Evolutionary conservation across 1,140 invertebrate species (phyloP).

Genomic region (Marisa cornuarietis): DNA sequence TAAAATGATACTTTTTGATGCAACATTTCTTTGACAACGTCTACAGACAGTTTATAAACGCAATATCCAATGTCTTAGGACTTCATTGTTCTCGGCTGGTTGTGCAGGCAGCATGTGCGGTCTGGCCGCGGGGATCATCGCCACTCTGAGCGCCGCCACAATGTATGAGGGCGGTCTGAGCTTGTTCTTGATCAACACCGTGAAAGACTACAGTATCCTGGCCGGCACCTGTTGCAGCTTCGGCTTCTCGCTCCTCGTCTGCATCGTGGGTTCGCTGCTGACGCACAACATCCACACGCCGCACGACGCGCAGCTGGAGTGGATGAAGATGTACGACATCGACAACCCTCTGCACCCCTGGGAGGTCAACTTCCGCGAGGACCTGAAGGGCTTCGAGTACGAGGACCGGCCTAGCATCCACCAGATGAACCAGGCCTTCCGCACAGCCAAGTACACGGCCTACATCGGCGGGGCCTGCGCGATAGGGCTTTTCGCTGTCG

Average conservation of each 20-base stretch:
- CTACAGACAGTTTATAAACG: too few species aligned
- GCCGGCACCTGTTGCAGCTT: constrained; percentile 64
- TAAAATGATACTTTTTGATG: too few species aligned
- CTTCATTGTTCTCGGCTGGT: neutral
- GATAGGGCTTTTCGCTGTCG: constrained; percentile 55
- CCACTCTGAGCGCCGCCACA: constrained; percentile 59
- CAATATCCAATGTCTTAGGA: too few species aligned
- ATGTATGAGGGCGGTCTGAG: constrained; percentile 59
- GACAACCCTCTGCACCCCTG: constrained; percentile 67
- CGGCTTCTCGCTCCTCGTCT: constrained; percentile 54
- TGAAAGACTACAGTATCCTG: constrained; percentile 62
- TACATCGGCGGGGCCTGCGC: constrained; percentile 52
- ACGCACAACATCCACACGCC: constrained; percentile 48
- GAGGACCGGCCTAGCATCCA: constrained; percentile 59
- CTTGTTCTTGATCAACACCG: constrained; percentile 63
- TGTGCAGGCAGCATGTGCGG: constrained; percentile 62
- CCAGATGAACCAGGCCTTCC: constrained; percentile 58
- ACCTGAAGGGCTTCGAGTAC: constrained; percentile 55
- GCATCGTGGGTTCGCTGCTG: constrained; percentile 59
- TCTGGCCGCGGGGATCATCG: constrained; percentile 55
- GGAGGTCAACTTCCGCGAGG: constrained; percentile 62
- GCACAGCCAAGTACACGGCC: constrained; percentile 54
- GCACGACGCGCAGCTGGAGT: constrained; percentile 54
- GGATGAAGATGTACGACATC: constrained; percentile 67
- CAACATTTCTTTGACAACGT: too few species aligned